Evolutionary conservation across 2,797 vertebrate species (phyloP), one percentile per base, ranked within the genome.

Genomic region (Alfaro cultratus): DNA sequence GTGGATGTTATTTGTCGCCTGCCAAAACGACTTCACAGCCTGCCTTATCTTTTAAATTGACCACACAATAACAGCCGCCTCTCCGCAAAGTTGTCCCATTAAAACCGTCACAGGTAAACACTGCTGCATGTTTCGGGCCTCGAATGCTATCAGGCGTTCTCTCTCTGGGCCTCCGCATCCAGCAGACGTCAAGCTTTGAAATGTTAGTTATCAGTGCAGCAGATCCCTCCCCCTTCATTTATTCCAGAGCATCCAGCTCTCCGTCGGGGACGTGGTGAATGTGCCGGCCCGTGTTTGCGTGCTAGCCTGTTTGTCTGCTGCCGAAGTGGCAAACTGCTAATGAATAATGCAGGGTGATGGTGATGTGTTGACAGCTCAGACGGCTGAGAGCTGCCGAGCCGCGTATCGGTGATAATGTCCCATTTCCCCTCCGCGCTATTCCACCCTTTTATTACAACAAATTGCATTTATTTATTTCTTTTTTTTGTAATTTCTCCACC

Each of bases 281-380:
- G 83, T 79, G 78, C 21, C 41, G 23, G 74, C 1, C 0, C 29
- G 16, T 71, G 3, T 87, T 31, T 78, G 76, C 71, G 73, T 73
- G 75, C 51, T 34, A 47, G 76, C 73, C 15, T 81, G 88, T 62
- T 80, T 80, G 85, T 83, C 77, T 86, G 47, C 88, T 86, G 92
- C 87, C 86, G 83, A 90, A 93, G 88, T 90, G 85, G 91, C 86
- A 94, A 81, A 81, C 49, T 86, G 85, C 85, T 92, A 91, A 95
- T 96, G 96, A 97, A 97, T 96, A 96, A 96, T 96, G 95, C 94
- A 96, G 91, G 93, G 74, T 95, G 94, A 95, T 90, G 89, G 93
- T 93, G 87, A 87, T 89, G 90, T 92, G 94, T 94, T 95, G 95
- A 96, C 96, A 96, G 94, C 94, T 89, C 95, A 91, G 93, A 96